Conservation (phyloP, 2,113 vertebrate species). For the Charina bottae region DNA sequence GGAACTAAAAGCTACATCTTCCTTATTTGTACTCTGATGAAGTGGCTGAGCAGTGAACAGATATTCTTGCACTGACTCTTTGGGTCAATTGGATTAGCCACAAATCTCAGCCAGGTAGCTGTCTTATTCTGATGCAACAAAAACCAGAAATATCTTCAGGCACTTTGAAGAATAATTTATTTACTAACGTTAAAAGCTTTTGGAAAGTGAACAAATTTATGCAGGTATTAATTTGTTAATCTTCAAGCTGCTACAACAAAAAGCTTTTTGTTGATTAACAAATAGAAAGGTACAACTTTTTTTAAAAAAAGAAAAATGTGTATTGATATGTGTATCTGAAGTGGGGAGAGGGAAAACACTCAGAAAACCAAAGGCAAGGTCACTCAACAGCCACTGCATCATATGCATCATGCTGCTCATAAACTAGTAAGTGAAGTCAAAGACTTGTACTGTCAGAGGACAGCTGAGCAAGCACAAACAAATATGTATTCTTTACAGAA, state of each 20-base stretch:
- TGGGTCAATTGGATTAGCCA: neutral
- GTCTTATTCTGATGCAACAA: neutral
- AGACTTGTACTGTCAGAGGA: neutral
- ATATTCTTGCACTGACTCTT: neutral
- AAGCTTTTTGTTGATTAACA: conserved; percentile 1
- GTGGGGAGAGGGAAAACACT: neutral
- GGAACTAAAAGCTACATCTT: neutral
- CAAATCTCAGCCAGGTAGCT: neutral
- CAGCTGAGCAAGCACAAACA: neutral
- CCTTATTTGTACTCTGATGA: neutral
- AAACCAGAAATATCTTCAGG: neutral
- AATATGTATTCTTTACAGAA: neutral
- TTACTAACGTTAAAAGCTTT: neutral
- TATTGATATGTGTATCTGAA: neutral
- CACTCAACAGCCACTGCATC: neutral
- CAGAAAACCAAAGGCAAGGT: neutral
- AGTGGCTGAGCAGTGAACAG: neutral
- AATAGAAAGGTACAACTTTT: neutral
- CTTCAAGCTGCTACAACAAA: neutral
- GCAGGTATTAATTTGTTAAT: neutral
- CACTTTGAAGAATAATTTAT: neutral
- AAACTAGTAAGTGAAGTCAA: neutral
- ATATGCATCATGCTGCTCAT: neutral
- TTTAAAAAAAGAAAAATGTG: neutral
- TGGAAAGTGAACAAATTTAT: neutral